A percentile compares a stretch with the other conserved stretches of the same genome.
Conservation (phyloP, 1,140 invertebrate genomes). For the Trichoplusia ni region DNA sequence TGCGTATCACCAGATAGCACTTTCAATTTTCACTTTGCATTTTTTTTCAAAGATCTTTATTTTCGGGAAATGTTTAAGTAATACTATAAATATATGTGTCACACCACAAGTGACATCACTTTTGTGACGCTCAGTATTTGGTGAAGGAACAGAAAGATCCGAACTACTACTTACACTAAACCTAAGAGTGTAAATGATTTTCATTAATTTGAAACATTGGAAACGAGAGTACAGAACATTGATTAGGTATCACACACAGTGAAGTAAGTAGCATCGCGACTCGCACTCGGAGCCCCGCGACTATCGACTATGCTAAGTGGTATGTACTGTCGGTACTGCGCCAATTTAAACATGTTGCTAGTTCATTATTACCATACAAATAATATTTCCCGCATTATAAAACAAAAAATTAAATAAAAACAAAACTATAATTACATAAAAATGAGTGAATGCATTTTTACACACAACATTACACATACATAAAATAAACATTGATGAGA, state of each 20-base stretch:
- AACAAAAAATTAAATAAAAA: conserved; percentile 53
- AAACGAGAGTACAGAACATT: conserved; percentile 36
- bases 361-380: conserved; percentile 43
- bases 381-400: conserved; percentile 48
- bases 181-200: conserved; percentile 24
- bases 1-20: conserved; percentile 14
- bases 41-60: conserved; percentile 6
- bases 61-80: conserved; percentile 9
- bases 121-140: conserved; percentile 19
- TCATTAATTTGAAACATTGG: conserved; percentile 36
- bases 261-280: not conserved
- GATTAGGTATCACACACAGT: conserved; percentile 28
- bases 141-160: conserved; percentile 9
- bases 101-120: conserved; percentile 8
- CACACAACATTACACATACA: conserved; percentile 45
- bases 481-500: conserved; percentile 40
- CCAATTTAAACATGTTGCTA: conserved; percentile 18
- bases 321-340: conserved; percentile 12
- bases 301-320: conserved; percentile 1
- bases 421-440: conserved; percentile 58
- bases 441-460: conserved; percentile 45
- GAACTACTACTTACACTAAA: conserved; percentile 18
- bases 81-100: conserved; percentile 6
- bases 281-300: conserved; percentile 1
- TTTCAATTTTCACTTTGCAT: not conserved